Evolutionary conservation across 2,888 invertebrate genomes (phyloP), one percentile per base, ranked within the genome.

Genomic region (Limnephilus lunatus): DNA sequence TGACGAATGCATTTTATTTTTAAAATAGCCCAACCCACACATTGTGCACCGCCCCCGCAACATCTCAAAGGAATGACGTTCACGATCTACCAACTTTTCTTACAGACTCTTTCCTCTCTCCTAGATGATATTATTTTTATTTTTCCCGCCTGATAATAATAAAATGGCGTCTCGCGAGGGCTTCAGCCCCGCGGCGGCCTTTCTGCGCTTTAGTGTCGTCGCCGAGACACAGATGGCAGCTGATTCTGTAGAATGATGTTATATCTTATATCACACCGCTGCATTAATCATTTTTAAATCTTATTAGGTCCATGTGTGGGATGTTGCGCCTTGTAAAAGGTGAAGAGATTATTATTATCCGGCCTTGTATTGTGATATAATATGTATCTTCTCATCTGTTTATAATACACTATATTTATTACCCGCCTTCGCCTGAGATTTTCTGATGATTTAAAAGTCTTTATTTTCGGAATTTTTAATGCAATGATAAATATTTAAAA

Each of bases 241-340:
- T 0, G 83, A 83, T 83, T n/a, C 35, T 83, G 25, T 83, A 12
- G 12, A 83, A 83, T 31, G 4, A 32, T 19, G 25, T 83, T 83
- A 83, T 83, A 25, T 83, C 83, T 83, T 83, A 83, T 83, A n/a
- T 83, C 83, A 32, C 39, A 35, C 83, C 4, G 31, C 83, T 25
- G 32, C 35, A 35, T 83, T 83, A 32, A 83, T 68, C 68, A 68
- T 68, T 68, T 68, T 68, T 2, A n/a, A 68, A 68, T 68, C 68
- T 68, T n/a, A 68, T 68, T 68, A 68, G 68, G 68, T 68, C 68
- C 68, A 68, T 68, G 25, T 68, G 68, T 68, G n/a, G 68, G 68
- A 68, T 25, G 68, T n/a, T 68, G 68, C n/a, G 5, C 7, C 68
- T 25, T 25, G 68, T 68, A n/a, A 68, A 68, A 68, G 68, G 68